phyloP scores from a whole-genome alignment of 2,797 vertebrate species.

The Arctocebus calabarensis region DNA sequence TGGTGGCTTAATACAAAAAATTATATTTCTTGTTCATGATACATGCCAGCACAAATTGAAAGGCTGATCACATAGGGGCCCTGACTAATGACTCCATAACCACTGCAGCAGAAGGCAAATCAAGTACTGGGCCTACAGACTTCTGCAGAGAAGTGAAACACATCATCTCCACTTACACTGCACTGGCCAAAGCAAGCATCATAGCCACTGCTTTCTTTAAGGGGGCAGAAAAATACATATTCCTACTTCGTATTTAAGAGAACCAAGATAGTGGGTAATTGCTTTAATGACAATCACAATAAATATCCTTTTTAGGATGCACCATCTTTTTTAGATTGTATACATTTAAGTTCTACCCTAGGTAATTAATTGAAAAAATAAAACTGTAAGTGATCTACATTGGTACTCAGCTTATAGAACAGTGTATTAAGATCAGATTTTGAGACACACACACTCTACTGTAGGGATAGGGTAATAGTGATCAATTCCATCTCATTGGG shows the following conservation, averaged over 20 bases:
- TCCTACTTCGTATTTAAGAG: background rate
- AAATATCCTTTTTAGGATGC: background rate
- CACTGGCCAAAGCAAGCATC: background rate
- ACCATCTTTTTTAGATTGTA: background rate
- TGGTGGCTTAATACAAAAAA: background rate
- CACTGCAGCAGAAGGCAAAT: background rate
- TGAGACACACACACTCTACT: background rate
- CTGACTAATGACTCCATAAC: background rate
- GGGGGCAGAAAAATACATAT: background rate
- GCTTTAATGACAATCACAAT: background rate
- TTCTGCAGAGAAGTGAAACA: background rate
- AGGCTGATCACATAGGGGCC: background rate
- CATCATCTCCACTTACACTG: background rate
- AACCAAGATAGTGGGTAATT: background rate
- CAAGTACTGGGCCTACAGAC: background rate
- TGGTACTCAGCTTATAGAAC: background rate
- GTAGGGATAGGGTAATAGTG: background rate
- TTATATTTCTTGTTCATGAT: background rate
- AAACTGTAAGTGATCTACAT: background rate
- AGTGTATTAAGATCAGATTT: background rate
- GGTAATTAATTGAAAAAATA: background rate
- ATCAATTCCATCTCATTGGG: background rate
- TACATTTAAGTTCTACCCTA: background rate
- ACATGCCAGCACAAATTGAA: background rate
- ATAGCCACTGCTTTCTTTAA: background rate